Evolutionary conservation across 2,888 invertebrate genomes (phyloP), one percentile per base, ranked within the genome.

Genomic region (Furcula furcula): DNA sequence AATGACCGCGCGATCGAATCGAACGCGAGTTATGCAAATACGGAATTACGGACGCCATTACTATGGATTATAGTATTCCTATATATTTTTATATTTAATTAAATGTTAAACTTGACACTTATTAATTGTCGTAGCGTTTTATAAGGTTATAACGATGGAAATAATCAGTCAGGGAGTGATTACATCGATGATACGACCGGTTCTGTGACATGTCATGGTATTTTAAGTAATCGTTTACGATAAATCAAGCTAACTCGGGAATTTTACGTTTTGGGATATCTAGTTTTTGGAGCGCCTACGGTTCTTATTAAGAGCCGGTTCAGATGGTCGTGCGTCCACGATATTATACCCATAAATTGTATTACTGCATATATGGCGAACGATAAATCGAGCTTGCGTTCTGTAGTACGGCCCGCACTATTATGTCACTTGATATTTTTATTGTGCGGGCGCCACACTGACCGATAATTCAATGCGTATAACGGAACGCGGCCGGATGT

Each of bases 401-500:
- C 33, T 33, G n/a, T 36, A 23, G 25, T 33, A 28, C 26, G 32
- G 40, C 33, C 31, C 34, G 26, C 31, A 39, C 47, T 43, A 36
- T 52, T 44, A 54, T 54, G 58, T 52, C 58, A 46, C 52, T 52
- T 53, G 59, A 65, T 62, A 59, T 64, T 69, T 65, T 61, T 65
- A 64, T 56, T 55, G 53, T 62, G 50, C 58, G 52, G 49, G 55
- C 38, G 41, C 56, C 61, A 62, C 59, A 64, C 53, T 56, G 64
- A 55, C 67, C 68, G 68, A 74, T 75, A 70, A 69, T 66, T 69
- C 68, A 66, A 70, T 68, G 66, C 76, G 74, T 74, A 74, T 76
- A 85, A 82, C 81, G 83, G 82, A 79, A 79, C 77, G 78, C 74
- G 70, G 70, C 61, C 81, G 86, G 87, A 87, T 85, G 85, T 84